Percentiles rank a stretch among this genome's conserved stretches.
These are phyloP conservation scores for Oreochromis spilurus DNA, from an alignment of 2,113 vertebrate species.

Conservation along the genomic window DNA sequence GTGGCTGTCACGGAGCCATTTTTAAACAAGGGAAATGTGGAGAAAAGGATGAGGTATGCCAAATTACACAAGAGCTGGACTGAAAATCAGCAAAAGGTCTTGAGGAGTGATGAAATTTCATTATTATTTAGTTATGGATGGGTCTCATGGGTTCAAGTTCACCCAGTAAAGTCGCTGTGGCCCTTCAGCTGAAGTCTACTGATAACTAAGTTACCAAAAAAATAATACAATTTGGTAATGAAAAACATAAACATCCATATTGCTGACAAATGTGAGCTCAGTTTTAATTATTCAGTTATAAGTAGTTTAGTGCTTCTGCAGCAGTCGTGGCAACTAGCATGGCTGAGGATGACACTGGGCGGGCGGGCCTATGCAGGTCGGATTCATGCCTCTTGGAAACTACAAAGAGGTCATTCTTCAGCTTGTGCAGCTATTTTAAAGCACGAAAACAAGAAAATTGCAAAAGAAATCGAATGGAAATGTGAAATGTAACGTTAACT, in stretches of 20 bases:
- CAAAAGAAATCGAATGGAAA: too few species aligned
- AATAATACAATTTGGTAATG: neutral
- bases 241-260: neutral
- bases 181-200: neutral
- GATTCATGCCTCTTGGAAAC: neutral
- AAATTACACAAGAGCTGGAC: neutral
- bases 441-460: neutral
- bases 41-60: neutral
- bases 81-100: neutral
- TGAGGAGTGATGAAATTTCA: neutral
- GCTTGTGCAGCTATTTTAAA: neutral
- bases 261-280: neutral
- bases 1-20: neutral
- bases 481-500: too few species aligned
- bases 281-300: neutral
- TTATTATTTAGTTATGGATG: neutral
- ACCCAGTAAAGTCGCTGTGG: neutral
- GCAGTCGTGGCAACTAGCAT: neutral
- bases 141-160: neutral
- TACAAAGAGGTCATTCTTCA: neutral
- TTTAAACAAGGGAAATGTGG: neutral
- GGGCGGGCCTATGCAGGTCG: accelerated
- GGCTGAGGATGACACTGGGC: neutral
- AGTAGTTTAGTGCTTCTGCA: neutral
- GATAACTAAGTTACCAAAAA: neutral